phyloP scores from a whole-genome alignment of 2,113 vertebrate species.

The Galbula dea region DNA sequence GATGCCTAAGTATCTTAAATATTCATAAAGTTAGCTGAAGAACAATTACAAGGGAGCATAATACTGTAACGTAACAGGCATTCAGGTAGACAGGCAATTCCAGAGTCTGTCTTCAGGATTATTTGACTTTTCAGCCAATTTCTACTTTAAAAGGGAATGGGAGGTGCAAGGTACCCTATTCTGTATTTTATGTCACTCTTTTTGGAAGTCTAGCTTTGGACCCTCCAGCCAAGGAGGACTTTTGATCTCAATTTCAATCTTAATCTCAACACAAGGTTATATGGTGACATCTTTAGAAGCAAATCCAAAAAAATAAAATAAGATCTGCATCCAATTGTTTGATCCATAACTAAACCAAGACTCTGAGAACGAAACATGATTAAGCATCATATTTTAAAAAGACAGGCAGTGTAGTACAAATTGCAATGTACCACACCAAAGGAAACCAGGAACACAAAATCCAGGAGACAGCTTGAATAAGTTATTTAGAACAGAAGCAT shows the following conservation, averaged over 20 bases:
- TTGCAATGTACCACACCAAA: constrained; percentile 43
- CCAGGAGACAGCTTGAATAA: not conserved
- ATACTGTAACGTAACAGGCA: not conserved
- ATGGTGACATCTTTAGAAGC: not conserved
- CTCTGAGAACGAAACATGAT: not conserved
- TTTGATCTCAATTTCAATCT: not conserved
- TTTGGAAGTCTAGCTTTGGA: not conserved
- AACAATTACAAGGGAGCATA: not conserved
- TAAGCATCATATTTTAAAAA: not conserved
- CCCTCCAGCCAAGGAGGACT: not conserved
- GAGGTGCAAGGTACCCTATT: not conserved
- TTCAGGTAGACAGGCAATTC: not conserved
- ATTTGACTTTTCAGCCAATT: not conserved
- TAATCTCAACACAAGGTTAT: not conserved
- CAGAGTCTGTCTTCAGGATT: not conserved
- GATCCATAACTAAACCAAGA: not conserved
- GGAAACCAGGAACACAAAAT: constrained; percentile 10
- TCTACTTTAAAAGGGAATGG: not conserved
- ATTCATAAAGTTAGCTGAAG: not conserved
- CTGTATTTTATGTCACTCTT: not conserved
- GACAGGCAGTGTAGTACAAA: constrained; percentile 24
- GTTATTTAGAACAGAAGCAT: constrained; percentile 11
- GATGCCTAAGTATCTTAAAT: not conserved
- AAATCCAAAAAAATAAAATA: not conserved
- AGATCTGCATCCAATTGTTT: constrained; percentile 11